Evolutionary conservation across 2,113 vertebrate genomes (phyloP).

Genomic region (Arenaria interpres): DNA sequence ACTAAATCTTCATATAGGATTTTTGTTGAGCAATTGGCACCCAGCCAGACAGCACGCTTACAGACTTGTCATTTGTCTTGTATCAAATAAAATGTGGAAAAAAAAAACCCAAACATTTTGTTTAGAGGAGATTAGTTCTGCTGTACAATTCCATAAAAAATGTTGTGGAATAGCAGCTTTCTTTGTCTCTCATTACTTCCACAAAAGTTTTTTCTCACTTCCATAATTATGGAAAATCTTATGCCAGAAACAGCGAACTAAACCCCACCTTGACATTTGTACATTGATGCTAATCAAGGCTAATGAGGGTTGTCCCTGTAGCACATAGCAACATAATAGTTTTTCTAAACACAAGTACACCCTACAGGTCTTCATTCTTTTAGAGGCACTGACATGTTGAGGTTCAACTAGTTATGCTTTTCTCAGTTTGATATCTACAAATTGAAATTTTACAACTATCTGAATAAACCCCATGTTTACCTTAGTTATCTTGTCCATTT

Average conservation of each 20-base stretch:
- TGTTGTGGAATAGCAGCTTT: neutral
- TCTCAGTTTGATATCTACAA: neutral
- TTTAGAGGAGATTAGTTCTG: neutral
- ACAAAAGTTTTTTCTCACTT: neutral
- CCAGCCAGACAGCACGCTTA: neutral
- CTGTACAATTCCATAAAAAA: neutral
- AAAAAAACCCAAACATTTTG: neutral
- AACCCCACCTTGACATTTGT: constrained; percentile 10
- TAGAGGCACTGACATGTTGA: neutral
- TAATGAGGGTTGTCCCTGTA: constrained; percentile 26
- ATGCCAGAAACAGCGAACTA: neutral
- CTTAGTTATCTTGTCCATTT: neutral
- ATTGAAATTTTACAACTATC: neutral
- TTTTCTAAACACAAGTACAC: constrained; percentile 26
- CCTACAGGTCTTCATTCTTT: neutral
- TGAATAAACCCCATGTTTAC: neutral
- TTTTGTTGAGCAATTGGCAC: neutral
- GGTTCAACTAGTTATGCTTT: neutral
- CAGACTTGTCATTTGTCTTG: neutral
- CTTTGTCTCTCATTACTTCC: neutral
- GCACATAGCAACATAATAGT: constrained; percentile 31
- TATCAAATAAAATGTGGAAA: neutral
- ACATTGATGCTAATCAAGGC: neutral
- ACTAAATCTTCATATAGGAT: neutral
- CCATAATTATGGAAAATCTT: constrained; percentile 17